These are phyloP conservation scores for Sarcophaga rosellei DNA, from an alignment of 2,888 invertebrate genomes.

Conservation along the genomic window DNA sequence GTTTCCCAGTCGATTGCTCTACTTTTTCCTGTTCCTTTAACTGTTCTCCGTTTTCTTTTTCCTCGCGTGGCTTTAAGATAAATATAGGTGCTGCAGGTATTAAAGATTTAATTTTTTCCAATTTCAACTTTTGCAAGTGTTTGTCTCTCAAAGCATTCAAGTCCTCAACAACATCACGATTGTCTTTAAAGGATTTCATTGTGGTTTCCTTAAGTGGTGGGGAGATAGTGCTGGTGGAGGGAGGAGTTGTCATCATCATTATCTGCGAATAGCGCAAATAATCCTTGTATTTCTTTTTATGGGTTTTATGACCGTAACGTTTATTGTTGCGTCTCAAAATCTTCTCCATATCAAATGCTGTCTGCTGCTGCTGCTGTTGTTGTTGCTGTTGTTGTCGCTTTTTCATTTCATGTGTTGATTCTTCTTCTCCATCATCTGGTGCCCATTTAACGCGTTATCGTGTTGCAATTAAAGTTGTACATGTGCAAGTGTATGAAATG, in stretches of 20 bases:
- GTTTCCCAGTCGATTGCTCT: constrained; percentile 67
- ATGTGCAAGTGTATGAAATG: constrained; percentile 28
- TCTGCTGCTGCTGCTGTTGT: constrained; percentile 30
- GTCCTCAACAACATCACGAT: constrained; percentile 19
- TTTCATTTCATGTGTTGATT: constrained; percentile 39
- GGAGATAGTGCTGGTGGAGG: constrained; percentile 36
- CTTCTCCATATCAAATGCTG: constrained; percentile 77
- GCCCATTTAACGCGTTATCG: constrained; percentile 36
- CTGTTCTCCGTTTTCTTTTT: constrained; percentile 42
- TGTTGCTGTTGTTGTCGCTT: constrained; percentile 1
- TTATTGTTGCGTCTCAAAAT: constrained; percentile 75
- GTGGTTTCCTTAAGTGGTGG: neutral
- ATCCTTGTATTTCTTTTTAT: constrained; percentile 80
- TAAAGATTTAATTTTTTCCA: constrained; percentile 64
- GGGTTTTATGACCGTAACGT: constrained; percentile 78
- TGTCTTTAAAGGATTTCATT: constrained; percentile 17
- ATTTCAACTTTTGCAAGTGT: constrained; percentile 54
- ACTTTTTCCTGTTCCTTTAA: constrained; percentile 53
- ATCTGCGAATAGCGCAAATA: constrained; percentile 72
- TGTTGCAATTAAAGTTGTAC: constrained; percentile 63
- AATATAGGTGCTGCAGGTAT: constrained; percentile 70
- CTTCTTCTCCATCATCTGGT: neutral
- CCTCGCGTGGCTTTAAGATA: constrained; percentile 48
- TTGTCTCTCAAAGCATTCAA: constrained; percentile 45
- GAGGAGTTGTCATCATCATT: constrained; percentile 65